A percentile compares a stretch with the other conserved stretches of the same genome.
Evolutionary conservation across 2,888 invertebrate genomes (phyloP).

Genomic region (Drosophila atripex): DNA sequence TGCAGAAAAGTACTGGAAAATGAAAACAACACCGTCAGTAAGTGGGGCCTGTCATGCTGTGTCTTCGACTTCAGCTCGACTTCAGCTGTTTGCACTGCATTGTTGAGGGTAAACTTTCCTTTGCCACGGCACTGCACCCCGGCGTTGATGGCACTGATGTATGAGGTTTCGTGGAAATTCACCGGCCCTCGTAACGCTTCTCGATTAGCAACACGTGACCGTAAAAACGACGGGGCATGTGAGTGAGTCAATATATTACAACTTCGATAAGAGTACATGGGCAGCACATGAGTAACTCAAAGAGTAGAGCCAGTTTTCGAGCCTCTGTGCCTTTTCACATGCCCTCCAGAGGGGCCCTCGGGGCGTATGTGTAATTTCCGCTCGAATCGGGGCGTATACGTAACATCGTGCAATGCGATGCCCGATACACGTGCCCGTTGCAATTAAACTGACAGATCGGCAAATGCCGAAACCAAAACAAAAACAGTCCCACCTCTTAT

Average conservation of each 20-base stretch:
- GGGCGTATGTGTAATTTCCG: constrained; percentile 51
- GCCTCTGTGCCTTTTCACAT: constrained; percentile 45
- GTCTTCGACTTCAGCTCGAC: background rate
- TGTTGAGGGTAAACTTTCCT: constrained; percentile 5
- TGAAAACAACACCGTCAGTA: constrained; percentile 49
- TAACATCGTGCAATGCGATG: constrained; percentile 47
- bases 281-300: constrained; percentile 30
- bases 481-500: constrained; percentile 36
- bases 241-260: constrained; percentile 26
- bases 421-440: constrained; percentile 49
- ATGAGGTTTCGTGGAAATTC: constrained; percentile 61
- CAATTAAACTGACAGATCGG: constrained; percentile 23
- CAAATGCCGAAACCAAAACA: constrained; percentile 28
- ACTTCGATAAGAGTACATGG: constrained; percentile 21
- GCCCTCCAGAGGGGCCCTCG: constrained; percentile 38
- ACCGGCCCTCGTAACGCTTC: constrained; percentile 61
- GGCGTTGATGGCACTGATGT: constrained; percentile 20
- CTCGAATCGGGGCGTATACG: constrained; percentile 5
- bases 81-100: too few species aligned
- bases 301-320: constrained; percentile 28
- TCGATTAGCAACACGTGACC: constrained; percentile 68
- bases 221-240: constrained; percentile 31
- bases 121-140: background rate
- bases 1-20: constrained; percentile 21
- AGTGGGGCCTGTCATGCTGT: constrained; percentile 37